Base-by-base conservation (phyloP, 2,113 vertebrate genomes). In the Phalacrocorax aristotelis region DNA sequence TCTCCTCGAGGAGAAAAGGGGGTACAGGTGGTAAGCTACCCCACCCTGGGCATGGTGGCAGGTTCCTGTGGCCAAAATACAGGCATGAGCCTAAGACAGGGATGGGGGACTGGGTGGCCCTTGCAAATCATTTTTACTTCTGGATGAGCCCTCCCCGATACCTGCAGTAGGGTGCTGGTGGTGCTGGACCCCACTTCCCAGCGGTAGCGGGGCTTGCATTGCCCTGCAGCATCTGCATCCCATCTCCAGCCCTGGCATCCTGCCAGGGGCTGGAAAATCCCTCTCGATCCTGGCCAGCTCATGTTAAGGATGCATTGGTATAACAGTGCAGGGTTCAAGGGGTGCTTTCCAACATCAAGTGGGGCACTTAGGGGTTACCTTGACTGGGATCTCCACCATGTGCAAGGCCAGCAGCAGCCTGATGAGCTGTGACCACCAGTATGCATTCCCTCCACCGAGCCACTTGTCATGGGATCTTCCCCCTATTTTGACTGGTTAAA, bases 391-490 rank as follows among this genome's bases (percentile, higher is more conserved):
- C 8, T 6, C n/a, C 0, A 19, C 34, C 19, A 5, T 2, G 21
- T 25, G 7, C 72, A 18, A 74, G 64, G 42, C 18, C 44, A 69
- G 18, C 57, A 76, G 58, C 77, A 66, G 60, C 61, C 19, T 40
- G 46, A 48, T 51, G 57, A 64, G 40, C 64, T 77, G 83, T 34
- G 66, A 44, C 27, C 58, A 49, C 11, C 29, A 1, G 0, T 55
- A 40, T 1, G 1, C 40, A 7, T 95, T 65, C 51, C 60, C n/a
- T 84, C 21, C 29, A 15, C 22, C 2, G 1, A 46, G 21, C 51
- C 2, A 0, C 25, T 1, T 20, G n/a, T 2, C 34, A 77, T 0
- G 0, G 62, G 22, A 15, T 58, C 25, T 85, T 82, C 27, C 4
- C 10, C 7, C 6, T 32, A 0, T 30, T 93, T 51, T 60, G 55